Base-by-base conservation (phyloP, 2,797 vertebrate species). In the Muscicapa striata region DNA sequence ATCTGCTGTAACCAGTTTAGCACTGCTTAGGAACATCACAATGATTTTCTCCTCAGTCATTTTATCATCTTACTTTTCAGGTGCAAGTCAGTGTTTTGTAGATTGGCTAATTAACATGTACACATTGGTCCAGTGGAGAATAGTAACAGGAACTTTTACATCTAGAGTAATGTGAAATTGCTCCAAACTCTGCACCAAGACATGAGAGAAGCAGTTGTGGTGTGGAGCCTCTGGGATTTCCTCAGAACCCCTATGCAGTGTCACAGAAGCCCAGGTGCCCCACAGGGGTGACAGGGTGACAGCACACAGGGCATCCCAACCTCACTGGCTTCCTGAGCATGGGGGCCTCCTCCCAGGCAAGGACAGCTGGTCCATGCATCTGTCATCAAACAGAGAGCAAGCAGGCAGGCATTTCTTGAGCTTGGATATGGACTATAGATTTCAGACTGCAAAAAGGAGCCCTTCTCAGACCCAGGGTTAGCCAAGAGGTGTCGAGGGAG, bases 181-280 rank as follows among this genome's bases (percentile, higher is more conserved):
- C 48, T 81, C 62, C 61, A 69, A 90, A 69, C 14, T n/a, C 45
- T 32, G 46, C 26, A 49, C 11, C 11, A 40, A 66, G 46, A 21
- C 0, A 0, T 41, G 23, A 64, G 11, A 36, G 51, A 73, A 26
- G 24, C 20, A 18, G 2, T 2, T 4, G 0, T 9, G 22, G 12
- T 36, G 22, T 34, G n/a, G 27, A 62, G 29, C 5, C n/a, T 27
- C 18, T 14, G n/a, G 58, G 29, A n/a, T 81, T 84, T 81, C n/a
- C 36, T 66, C 4, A 1, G 40, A 40, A 40, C 40, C 15, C 14
- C 40, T 15, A 6, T 40, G 30, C 49, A 64, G 55, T 8, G 11
- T 46, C 67, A 36, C 24, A 6, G 48, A 55, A 27, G 1, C 8
- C 38, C 18, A 11, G 9, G 15, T 57, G 18, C 29, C 26, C 63